Base-by-base conservation (phyloP, 2,113 vertebrate species). In the Podarcis raffonei region DNA sequence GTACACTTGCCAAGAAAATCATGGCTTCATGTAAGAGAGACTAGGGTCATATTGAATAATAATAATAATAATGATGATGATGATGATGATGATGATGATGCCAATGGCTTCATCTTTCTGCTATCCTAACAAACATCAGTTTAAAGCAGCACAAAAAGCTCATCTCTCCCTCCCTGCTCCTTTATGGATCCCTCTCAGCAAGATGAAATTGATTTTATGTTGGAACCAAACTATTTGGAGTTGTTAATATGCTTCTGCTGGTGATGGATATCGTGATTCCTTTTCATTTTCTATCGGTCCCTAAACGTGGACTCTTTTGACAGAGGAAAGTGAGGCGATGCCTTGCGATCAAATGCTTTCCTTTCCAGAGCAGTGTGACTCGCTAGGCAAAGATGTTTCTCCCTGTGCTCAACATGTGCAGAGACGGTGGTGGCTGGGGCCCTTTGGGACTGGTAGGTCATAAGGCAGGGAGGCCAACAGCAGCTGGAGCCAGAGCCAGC, bases 161-260 rank as follows among this genome's bases (percentile, higher is more conserved):
- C 18, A 62, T 25, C 30, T 62, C 32, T 39, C 27, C 57, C 12
- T 39, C 20, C n/a, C 27, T 39, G 2, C n/a, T 62, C 82, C 90
- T 94, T 90, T 92, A 83, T 85, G n/a, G 12, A 84, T 95, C 92
- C 20, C 83, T 94, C 0, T 0, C 92, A 94, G 92, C 13, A 92
- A 94, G 66, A 2, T 53, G 53, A 86, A 89, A 94, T 48, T 91
- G 48, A n/a, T 94, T 96, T 94, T 94, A 74, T 92, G 22, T 79
- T 94, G 20, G 5, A 84, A 90, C 78, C 37, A 82, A 94, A 81
- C 20, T 92, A 88, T 90, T 93, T 90, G 5, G 3, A 90, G 62
- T 93, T 79, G 16, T 94, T 94, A 88, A 91, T 89, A 25, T 74
- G 72, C 5, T 89, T 84, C 30, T 76, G 59, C 68, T 59, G 66